phyloP scores from a whole-genome alignment of 2,888 invertebrate species.

The Tromatobia lineatoria region DNA sequence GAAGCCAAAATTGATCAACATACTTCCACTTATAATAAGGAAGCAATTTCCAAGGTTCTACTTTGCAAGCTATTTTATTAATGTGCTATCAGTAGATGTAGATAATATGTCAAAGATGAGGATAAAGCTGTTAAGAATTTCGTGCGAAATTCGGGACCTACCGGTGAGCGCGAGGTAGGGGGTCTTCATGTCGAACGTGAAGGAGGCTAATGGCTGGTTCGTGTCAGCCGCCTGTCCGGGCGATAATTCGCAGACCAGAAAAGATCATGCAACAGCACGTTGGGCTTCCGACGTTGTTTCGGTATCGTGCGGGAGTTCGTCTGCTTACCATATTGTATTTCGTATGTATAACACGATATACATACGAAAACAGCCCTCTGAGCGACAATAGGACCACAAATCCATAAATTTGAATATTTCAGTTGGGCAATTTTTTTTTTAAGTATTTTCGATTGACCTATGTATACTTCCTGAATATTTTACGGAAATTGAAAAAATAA shows the following conservation, averaged over 20 bases:
- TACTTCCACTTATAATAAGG: too few relatives aligned
- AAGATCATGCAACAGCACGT: slow-evolving; percentile 52
- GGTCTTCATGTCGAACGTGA: slow-evolving; percentile 63
- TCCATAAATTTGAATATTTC: slow-evolving; percentile 18
- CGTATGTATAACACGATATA: background rate
- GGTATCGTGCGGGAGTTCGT: slow-evolving; percentile 40
- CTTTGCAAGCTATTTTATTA: too few relatives aligned
- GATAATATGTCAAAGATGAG: slow-evolving; percentile 48
- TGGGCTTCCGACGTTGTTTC: slow-evolving; percentile 51
- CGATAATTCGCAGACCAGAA: slow-evolving; percentile 67
- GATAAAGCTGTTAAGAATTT: slow-evolving; percentile 47
- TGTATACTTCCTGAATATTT: background rate
- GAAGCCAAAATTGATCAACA: too few relatives aligned
- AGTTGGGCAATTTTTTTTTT: background rate
- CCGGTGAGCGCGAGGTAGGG: slow-evolving; percentile 63
- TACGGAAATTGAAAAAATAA: background rate
- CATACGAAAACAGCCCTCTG: slow-evolving; percentile 8
- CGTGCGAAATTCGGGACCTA: slow-evolving; percentile 58
- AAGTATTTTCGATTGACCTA: background rate
- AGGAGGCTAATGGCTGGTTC: slow-evolving; percentile 70
- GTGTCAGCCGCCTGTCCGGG: slow-evolving; percentile 66
- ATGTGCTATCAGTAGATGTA: slow-evolving; percentile 18
- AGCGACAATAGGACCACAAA: slow-evolving; percentile 4
- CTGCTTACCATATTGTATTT: slow-evolving; percentile 7
- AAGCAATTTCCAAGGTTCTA: too few relatives aligned